Conservation (phyloP, 2,888 invertebrate species). For the Dendrolimus pini region DNA sequence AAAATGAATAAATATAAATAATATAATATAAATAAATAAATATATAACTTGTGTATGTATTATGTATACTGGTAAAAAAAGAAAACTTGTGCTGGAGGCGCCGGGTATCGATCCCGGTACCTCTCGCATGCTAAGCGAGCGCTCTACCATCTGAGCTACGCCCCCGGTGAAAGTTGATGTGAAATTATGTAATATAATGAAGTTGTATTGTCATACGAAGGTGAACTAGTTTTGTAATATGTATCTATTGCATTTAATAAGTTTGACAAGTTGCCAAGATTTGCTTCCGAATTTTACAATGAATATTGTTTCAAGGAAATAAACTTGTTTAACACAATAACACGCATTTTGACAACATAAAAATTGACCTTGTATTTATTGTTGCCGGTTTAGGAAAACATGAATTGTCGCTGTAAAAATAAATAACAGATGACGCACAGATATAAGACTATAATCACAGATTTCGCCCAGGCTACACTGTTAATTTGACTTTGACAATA, state of each 20-base stretch:
- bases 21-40: too few species aligned
- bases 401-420: too few species aligned
- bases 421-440: too few species aligned
- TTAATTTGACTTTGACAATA: too few species aligned
- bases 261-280: neutral
- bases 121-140: constrained; percentile 77
- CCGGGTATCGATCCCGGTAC: constrained; percentile 77
- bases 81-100: constrained; percentile 57
- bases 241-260: too few species aligned
- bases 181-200: neutral
- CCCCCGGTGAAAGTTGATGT: constrained; percentile 34
- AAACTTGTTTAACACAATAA: neutral
- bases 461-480: too few species aligned
- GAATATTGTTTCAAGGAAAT: neutral
- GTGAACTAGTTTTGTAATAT: neutral
- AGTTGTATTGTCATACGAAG: neutral
- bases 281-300: neutral
- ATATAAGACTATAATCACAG: too few species aligned
- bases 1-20: too few species aligned
- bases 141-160: constrained; percentile 78
- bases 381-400: too few species aligned
- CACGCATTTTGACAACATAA: neutral
- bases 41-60: too few species aligned
- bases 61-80: too few species aligned
- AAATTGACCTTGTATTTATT: neutral